These are phyloP conservation scores for Perdita meconis DNA, from an alignment of 2,888 invertebrate genomes.

Conservation along the genomic window DNA sequence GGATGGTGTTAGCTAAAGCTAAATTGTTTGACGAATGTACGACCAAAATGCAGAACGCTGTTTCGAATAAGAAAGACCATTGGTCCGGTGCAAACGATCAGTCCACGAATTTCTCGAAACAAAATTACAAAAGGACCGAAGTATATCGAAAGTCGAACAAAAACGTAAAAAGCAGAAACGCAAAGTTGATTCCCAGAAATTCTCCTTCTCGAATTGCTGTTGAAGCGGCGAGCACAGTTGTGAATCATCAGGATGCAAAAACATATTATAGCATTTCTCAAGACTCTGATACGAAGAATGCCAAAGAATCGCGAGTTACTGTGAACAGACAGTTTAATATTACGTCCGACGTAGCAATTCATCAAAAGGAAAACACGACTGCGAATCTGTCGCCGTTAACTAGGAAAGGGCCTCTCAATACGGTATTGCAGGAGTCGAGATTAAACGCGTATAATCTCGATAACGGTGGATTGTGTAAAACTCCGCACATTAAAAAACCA, in stretches of 20 bases:
- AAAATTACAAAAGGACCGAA: conserved; percentile 27
- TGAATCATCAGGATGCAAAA: conserved; percentile 17
- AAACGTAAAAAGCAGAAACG: conserved; percentile 33
- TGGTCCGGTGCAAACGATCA: conserved; percentile 24
- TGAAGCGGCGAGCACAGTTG: conserved; percentile 4
- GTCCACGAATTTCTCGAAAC: conserved; percentile 22
- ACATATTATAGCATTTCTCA: conserved; percentile 12
- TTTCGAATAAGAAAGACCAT: conserved; percentile 38
- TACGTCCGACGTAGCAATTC: neutral
- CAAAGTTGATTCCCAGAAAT: conserved; percentile 14
- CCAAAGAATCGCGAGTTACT: conserved; percentile 5
- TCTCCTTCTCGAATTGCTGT: conserved; percentile 1
- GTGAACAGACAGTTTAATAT: conserved; percentile 12
- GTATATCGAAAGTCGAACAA: conserved; percentile 43
- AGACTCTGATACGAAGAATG: conserved; percentile 24
- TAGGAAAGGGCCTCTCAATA: conserved; percentile 50
- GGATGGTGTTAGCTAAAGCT: conserved; percentile 92
- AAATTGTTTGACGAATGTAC: conserved; percentile 88
- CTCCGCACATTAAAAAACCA: conserved; percentile 87
- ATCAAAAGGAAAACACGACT: conserved; percentile 54
- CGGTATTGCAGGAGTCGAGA: conserved; percentile 59
- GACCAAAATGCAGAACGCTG: conserved; percentile 25
- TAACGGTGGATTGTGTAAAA: conserved; percentile 78
- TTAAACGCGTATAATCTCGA: conserved; percentile 68
- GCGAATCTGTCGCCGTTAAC: conserved; percentile 37